Conservation (phyloP, 2,888 invertebrate genomes). For the Apodemia mormo region DNA sequence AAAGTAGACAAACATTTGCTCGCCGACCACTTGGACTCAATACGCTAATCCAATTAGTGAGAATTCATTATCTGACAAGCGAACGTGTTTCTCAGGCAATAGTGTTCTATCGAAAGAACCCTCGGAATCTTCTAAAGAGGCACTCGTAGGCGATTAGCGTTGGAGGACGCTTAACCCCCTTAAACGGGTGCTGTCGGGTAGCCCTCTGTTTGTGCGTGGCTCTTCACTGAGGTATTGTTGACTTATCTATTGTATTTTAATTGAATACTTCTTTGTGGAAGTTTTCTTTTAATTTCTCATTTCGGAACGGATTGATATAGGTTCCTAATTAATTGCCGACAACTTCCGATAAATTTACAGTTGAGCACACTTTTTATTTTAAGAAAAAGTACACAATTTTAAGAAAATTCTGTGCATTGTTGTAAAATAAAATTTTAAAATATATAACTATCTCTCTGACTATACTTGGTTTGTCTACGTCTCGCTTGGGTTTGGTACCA, state of each 20-base stretch:
- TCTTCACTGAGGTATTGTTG: constrained; percentile 53
- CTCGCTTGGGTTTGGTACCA: no score
- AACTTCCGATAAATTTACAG: no score
- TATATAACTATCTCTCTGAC: no score
- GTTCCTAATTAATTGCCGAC: no score
- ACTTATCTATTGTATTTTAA: constrained; percentile 41
- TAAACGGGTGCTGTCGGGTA: constrained; percentile 55
- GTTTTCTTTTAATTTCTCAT: constrained; percentile 10
- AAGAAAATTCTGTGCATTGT: no score
- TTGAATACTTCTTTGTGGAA: constrained; percentile 8
- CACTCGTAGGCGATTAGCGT: constrained; percentile 69
- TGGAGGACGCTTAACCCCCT: constrained; percentile 65
- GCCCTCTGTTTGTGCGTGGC: constrained; percentile 60
- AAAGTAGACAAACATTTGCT: constrained; percentile 39
- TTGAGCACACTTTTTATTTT: no score
- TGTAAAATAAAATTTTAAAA: no score
- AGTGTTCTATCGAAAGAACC: constrained; percentile 71
- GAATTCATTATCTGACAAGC: constrained; percentile 68
- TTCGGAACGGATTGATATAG: background rate
- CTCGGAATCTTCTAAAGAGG: constrained; percentile 63
- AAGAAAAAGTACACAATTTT: no score
- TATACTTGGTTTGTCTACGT: no score
- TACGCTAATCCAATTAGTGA: constrained; percentile 67
- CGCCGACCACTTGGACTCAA: constrained; percentile 47
- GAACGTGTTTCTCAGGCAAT: constrained; percentile 67